Percentiles rank a stretch among this genome's conserved stretches.
Conservation (phyloP, 1,140 invertebrate genomes). For the Neodiprion virginianus region DNA sequence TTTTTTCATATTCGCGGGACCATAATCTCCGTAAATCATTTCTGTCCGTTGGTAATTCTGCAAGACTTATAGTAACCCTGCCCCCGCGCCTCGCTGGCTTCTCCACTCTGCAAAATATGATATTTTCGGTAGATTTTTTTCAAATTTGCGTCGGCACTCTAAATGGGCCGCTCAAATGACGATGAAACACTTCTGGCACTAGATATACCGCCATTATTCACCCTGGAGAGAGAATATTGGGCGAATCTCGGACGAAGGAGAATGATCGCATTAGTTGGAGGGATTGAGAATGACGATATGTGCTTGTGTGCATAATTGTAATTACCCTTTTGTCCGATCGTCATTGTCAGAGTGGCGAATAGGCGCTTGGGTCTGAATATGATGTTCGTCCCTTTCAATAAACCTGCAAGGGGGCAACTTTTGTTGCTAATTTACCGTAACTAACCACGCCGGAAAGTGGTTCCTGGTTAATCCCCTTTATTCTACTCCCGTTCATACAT, state of each 20-base stretch:
- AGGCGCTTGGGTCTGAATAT: too few relatives aligned
- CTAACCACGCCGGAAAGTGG: not conserved
- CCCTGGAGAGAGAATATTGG: not conserved
- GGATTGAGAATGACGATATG: not conserved
- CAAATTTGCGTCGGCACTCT: not conserved
- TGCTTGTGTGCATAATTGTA: not conserved
- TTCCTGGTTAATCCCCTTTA: not conserved
- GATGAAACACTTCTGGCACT: too few relatives aligned
- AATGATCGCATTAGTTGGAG: not conserved
- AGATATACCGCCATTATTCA: too few relatives aligned
- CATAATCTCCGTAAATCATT: constrained; percentile 3
- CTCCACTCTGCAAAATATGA: not conserved
- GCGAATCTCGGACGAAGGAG: not conserved
- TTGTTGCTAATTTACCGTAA: not conserved
- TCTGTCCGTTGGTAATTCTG: constrained; percentile 3
- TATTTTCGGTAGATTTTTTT: not conserved
- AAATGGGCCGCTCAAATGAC: too few relatives aligned
- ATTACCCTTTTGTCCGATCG: not conserved
- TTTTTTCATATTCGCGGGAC: not conserved
- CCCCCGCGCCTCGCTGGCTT: not conserved
- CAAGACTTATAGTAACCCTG: not conserved
- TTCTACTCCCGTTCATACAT: constrained; percentile 5
- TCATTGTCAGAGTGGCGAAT: too few relatives aligned
- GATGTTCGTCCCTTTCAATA: not conserved
- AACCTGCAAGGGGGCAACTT: not conserved